Evolutionary conservation across 2,888 invertebrate genomes (phyloP).

Genomic region (Xanthorhoe spadicearia): DNA sequence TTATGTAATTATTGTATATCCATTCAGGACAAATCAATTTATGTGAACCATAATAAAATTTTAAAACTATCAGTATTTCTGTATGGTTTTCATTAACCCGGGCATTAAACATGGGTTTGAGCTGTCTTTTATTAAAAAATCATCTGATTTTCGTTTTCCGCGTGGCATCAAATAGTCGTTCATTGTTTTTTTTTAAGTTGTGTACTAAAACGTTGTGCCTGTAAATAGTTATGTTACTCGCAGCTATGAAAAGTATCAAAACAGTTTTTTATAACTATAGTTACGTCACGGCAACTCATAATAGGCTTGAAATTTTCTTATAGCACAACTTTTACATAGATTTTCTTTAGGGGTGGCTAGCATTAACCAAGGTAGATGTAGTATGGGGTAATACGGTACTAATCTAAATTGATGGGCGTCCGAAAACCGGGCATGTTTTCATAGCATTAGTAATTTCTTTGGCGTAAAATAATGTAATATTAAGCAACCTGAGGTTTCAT

Average conservation of each 20-base stretch:
- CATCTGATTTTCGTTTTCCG: no score
- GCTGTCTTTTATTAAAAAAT: no score
- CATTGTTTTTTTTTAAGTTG: background rate
- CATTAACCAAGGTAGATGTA: conserved; percentile 39
- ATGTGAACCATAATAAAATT: no score
- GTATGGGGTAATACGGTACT: conserved; percentile 72
- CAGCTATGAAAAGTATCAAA: conserved; percentile 58
- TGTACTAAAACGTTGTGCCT: background rate
- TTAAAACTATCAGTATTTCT: no score
- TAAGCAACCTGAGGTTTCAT: conserved; percentile 73
- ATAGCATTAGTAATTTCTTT: conserved; percentile 80
- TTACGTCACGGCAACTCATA: conserved; percentile 73
- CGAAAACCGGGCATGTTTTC: conserved; percentile 77
- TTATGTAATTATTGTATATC: no score
- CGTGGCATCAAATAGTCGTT: no score
- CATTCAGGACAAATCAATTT: no score
- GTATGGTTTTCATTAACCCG: no score
- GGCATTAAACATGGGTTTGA: no score
- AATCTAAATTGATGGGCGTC: conserved; percentile 84
- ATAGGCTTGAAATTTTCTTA: conserved; percentile 82
- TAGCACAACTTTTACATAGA: conserved; percentile 79
- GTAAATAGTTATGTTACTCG: no score
- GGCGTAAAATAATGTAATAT: conserved; percentile 83
- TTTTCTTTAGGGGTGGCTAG: conserved; percentile 75
- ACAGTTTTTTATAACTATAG: conserved; percentile 37